Conservation (phyloP, 2,113 vertebrate species). For the Polypterus senegalus region DNA sequence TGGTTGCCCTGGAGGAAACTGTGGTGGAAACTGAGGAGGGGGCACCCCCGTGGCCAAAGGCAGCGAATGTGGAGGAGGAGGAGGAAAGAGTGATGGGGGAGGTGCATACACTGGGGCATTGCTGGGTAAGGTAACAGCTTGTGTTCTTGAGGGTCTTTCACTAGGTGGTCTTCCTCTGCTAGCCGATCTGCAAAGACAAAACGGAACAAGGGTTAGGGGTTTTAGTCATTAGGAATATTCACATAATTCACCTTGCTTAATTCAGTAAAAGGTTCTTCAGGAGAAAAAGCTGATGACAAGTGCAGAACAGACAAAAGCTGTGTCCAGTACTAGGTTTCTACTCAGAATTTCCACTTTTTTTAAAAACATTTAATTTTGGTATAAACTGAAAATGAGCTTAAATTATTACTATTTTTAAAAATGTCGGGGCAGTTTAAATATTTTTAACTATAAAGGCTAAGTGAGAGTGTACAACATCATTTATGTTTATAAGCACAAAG, state of each 20-base stretch:
- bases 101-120: conserved; percentile 59
- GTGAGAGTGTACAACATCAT: no score
- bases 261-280: no score
- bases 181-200: conserved; percentile 32
- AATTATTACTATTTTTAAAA: not conserved
- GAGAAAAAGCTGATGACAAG: no score
- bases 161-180: conserved; percentile 54
- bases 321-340: no score
- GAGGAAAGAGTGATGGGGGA: conserved; percentile 58
- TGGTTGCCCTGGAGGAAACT: conserved; percentile 70
- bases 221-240: no score
- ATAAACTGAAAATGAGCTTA: no score
- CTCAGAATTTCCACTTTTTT: no score
- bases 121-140: conserved; percentile 49
- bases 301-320: no score
- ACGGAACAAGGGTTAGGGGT: not conserved
- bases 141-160: conserved; percentile 57
- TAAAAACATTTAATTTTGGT: no score
- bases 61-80: conserved; percentile 63
- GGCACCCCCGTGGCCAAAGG: conserved; percentile 66
- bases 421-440: not conserved
- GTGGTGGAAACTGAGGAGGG: conserved; percentile 62
- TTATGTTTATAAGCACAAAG: no score
- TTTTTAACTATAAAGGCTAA: not conserved
- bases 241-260: no score